These are phyloP conservation scores for Prosapia bicincta DNA, from an alignment of 2,888 invertebrate species.

Conservation along the genomic window DNA sequence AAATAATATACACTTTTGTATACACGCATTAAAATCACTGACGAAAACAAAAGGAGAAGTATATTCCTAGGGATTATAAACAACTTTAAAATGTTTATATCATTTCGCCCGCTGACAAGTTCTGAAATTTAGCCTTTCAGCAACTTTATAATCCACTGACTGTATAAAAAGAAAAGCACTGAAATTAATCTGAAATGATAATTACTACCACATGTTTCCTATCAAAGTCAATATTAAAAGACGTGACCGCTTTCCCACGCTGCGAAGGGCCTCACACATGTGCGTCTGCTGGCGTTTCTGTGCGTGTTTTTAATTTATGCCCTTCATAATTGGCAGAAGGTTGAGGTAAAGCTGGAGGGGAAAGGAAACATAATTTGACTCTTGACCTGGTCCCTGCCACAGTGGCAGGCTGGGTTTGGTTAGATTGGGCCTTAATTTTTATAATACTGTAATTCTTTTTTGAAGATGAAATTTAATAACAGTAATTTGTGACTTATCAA, in stretches of 20 bases:
- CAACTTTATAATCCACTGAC: background rate
- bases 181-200: background rate
- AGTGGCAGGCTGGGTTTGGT: no score
- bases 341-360: background rate
- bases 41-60: no score
- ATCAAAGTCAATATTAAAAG: background rate
- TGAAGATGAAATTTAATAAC: no score
- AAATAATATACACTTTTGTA: no score
- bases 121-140: background rate
- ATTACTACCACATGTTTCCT: background rate
- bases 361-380: background rate
- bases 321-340: background rate
- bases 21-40: no score
- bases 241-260: background rate
- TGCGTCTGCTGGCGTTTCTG: background rate
- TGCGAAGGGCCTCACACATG: background rate
- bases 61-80: no score
- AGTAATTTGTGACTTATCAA: no score
- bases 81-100: no score
- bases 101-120: no score
- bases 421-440: no score
- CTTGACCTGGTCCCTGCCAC: background rate
- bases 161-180: background rate
- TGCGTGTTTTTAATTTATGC: background rate
- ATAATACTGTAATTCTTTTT: no score